These are phyloP conservation scores for Chlorospingus semifuscus DNA, from an alignment of 2,797 vertebrate genomes.

Conservation along the genomic window DNA sequence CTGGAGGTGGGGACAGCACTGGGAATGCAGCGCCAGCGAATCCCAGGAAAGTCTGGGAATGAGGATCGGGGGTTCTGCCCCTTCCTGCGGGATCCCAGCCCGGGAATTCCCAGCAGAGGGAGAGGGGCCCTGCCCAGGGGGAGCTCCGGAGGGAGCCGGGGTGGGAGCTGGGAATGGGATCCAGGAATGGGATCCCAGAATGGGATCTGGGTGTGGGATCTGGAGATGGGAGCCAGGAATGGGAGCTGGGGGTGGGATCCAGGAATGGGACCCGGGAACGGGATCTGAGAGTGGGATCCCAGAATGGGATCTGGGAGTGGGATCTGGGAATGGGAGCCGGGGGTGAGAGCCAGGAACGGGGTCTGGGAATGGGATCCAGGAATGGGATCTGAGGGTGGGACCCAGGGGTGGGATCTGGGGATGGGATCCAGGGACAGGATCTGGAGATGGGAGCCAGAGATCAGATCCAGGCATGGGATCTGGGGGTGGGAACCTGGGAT, in stretches of 20 bases:
- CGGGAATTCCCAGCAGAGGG: neutral
- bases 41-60: neutral
- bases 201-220: no score
- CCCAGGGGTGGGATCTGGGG: no score
- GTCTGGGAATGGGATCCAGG: accelerated
- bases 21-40: neutral
- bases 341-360: neutral
- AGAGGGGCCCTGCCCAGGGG: no score
- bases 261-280: accelerated
- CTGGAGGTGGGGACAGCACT: accelerated
- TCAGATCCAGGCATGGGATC: no score
- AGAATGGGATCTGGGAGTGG: no score
- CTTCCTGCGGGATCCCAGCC: neutral
- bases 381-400: neutral
- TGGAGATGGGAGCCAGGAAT: accelerated
- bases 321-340: neutral
- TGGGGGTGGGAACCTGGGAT: no score
- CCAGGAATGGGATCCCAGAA: accelerated
- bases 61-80: no score
- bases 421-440: no score
- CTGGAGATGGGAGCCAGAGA: no score
- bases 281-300: accelerated
- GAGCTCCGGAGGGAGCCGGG: neutral
- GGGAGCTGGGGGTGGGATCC: accelerated
- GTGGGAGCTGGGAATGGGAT: no score